Conservation (phyloP, 2,888 invertebrate genomes). For the Yponomeuta plumbellus region DNA sequence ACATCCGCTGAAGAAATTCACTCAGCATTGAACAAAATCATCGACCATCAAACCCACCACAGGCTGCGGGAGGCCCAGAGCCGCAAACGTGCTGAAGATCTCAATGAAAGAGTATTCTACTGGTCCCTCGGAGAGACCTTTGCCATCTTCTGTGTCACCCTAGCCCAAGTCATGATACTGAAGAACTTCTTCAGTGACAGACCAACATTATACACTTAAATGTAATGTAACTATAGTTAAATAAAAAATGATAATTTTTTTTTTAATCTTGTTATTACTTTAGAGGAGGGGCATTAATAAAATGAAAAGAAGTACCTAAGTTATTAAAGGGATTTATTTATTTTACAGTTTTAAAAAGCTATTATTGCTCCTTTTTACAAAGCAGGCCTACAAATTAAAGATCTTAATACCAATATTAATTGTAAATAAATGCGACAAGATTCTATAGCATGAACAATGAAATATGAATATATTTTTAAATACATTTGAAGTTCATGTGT, state of each 20-base stretch:
- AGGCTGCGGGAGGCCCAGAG: slow-evolving; percentile 95
- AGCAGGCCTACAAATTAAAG: not conserved
- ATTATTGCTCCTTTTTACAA: not conserved
- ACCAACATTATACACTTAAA: slow-evolving; percentile 64
- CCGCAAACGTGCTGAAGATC: slow-evolving; percentile 95
- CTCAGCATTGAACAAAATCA: slow-evolving; percentile 89
- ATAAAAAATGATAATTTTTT: slow-evolving; percentile 35
- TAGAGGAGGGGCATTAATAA: slow-evolving; percentile 1
- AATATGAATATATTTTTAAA: no score
- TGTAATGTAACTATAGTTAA: slow-evolving; percentile 48
- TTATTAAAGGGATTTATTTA: slow-evolving; percentile 19
- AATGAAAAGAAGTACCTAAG: slow-evolving; percentile 15
- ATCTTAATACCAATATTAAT: not conserved
- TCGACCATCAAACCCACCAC: slow-evolving; percentile 98
- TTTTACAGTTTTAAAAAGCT: slow-evolving; percentile 17
- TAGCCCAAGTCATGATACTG: slow-evolving; percentile 93
- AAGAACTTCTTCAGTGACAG: slow-evolving; percentile 89
- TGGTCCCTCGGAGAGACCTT: slow-evolving; percentile 95
- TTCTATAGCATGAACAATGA: no score
- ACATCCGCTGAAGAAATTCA: slow-evolving; percentile 93
- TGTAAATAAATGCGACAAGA: no score
- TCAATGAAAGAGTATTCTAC: slow-evolving; percentile 94
- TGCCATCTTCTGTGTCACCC: slow-evolving; percentile 88
- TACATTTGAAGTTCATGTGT: no score
- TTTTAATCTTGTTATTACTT: slow-evolving; percentile 45